phyloP scores from a whole-genome alignment of 2,797 vertebrate species.

The Buphagus erythrorhynchus region DNA sequence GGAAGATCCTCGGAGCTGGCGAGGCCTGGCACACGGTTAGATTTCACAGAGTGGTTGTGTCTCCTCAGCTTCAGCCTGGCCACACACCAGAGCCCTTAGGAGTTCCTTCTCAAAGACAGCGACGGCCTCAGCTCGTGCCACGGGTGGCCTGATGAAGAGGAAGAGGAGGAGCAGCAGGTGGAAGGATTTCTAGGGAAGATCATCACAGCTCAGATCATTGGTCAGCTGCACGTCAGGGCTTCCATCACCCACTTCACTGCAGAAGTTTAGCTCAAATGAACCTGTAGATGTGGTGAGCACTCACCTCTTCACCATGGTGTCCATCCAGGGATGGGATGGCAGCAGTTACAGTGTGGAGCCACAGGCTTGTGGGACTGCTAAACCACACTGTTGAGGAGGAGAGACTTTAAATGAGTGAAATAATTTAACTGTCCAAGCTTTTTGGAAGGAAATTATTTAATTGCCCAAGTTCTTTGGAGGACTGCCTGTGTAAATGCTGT shows the following conservation, averaged over 20 bases:
- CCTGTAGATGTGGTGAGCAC: not conserved
- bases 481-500: not conserved
- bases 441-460: not conserved
- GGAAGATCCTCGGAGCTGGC: not conserved
- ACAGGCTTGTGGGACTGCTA: not conserved
- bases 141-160: not conserved
- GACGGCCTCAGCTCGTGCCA: not conserved
- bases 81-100: not conserved
- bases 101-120: not conserved
- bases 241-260: not conserved
- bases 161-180: not conserved
- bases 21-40: not conserved
- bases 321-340: not conserved
- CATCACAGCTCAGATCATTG: not conserved
- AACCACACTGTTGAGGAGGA: not conserved
- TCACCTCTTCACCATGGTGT: not conserved
- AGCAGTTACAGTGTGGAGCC: not conserved
- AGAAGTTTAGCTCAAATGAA: not conserved
- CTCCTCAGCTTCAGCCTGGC: conserved; percentile 26
- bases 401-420: not conserved
- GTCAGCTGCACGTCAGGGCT: not conserved
- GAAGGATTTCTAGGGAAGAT: conserved; percentile 29
- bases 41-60: not conserved
- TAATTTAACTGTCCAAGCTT: not conserved
- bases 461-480: not conserved